Conservation (phyloP, 2,113 vertebrate genomes). For the Erythrolamprus reginae region DNA sequence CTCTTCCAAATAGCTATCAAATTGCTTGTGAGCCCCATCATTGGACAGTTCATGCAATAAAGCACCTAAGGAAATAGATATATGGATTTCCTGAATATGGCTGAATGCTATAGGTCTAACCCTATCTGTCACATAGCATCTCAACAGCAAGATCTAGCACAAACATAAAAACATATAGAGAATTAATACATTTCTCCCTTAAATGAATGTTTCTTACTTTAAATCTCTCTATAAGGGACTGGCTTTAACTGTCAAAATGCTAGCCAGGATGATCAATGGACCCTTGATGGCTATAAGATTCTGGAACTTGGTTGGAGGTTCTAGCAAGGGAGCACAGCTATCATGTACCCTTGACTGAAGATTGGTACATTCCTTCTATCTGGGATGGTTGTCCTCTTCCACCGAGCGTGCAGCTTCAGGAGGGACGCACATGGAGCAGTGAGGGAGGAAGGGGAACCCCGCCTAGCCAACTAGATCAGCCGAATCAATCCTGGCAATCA, state of each 20-base stretch:
- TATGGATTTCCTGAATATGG: not conserved
- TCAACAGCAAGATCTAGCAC: not conserved
- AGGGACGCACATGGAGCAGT: no score
- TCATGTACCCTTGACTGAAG: no score
- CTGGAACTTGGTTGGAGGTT: not conserved
- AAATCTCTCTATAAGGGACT: not conserved
- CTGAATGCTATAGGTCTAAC: not conserved
- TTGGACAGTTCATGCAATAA: constrained; percentile 93
- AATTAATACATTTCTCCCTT: not conserved
- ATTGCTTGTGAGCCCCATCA: constrained; percentile 89
- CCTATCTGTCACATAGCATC: not conserved
- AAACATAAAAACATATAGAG: not conserved
- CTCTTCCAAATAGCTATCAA: constrained; percentile 91
- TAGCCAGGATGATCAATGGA: not conserved
- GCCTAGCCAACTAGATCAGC: no score
- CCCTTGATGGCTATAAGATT: not conserved
- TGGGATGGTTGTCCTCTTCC: no score
- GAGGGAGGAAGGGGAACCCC: no score
- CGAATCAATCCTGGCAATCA: no score
- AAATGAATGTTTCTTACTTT: not conserved
- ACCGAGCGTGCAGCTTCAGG: no score
- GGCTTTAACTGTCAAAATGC: not conserved
- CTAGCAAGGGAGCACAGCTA: no score
- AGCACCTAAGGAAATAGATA: constrained; percentile 72
- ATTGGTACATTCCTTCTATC: no score